A percentile compares a stretch with the other conserved stretches of the same genome.
These are phyloP conservation scores for Scolopax mira DNA, from an alignment of 2,113 vertebrate genomes.

Conservation along the genomic window DNA sequence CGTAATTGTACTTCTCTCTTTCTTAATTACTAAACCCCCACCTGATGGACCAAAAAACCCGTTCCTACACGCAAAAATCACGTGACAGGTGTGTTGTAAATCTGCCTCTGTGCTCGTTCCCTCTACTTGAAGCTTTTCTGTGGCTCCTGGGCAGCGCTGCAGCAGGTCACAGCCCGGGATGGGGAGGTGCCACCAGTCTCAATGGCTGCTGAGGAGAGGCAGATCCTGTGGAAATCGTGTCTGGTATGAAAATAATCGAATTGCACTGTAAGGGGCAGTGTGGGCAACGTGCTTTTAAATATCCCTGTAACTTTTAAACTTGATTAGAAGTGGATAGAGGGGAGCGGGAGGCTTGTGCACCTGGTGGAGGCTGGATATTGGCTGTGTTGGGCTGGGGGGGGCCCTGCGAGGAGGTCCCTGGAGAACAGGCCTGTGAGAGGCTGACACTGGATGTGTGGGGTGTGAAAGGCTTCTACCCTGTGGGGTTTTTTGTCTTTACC, in stretches of 20 bases:
- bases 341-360: rapidly evolving
- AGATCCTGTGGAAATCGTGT: rapidly evolving
- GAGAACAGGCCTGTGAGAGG: not conserved
- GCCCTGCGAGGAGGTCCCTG: rapidly evolving
- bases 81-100: not conserved
- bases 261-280: not conserved
- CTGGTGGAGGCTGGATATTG: not conserved
- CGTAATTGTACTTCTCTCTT: not conserved
- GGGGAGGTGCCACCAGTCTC: rapidly evolving
- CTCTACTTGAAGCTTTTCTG: not conserved
- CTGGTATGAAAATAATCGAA: not conserved
- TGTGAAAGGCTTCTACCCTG: not conserved
- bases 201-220: not conserved
- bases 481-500: not conserved
- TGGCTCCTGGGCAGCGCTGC: not conserved
- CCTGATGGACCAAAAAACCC: not conserved
- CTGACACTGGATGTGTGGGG: rapidly evolving
- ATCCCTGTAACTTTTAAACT: not conserved
- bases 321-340: rapidly evolving
- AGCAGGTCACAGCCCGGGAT: rapidly evolving
- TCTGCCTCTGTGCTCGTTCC: rapidly evolving
- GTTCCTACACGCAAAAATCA: rapidly evolving
- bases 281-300: rapidly evolving
- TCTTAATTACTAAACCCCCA: not conserved
- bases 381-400: not conserved